Evolutionary conservation across 2,113 vertebrate genomes (phyloP).

Genomic region (Phycodurus eques): DNA sequence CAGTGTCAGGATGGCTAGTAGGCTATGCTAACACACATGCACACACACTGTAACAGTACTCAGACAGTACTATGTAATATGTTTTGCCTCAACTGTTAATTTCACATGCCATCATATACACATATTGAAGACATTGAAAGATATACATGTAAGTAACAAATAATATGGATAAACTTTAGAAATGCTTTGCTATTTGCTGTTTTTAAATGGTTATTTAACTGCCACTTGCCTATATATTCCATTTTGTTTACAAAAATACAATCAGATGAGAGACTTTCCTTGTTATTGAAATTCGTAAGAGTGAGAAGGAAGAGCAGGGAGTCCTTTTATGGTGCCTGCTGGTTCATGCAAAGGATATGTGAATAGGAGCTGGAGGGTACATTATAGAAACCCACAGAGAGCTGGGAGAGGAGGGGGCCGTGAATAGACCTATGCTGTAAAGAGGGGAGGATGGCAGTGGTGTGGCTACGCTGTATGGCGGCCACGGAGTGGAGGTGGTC

Average conservation of each 20-base stretch:
- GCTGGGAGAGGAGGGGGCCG: slow-evolving; percentile 17
- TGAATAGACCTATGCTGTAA: slow-evolving; percentile 47
- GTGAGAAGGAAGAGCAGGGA: neutral
- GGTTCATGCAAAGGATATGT: slow-evolving; percentile 31
- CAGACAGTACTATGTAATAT: neutral
- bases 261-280: neutral
- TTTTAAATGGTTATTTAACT: neutral
- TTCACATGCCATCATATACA: neutral
- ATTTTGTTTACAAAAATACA: neutral
- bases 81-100: neutral
- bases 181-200: too few species aligned
- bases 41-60: slow-evolving; percentile 11
- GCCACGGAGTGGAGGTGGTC: slow-evolving; percentile 39
- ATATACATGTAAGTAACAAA: neutral
- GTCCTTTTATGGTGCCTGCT: slow-evolving; percentile 3
- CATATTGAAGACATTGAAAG: neutral
- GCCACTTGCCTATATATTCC: neutral
- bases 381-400: slow-evolving; percentile 27
- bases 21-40: slow-evolving; percentile 33
- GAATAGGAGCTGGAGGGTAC: slow-evolving; percentile 38
- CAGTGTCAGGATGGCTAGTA: slow-evolving; percentile 44
- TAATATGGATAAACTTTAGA: too few species aligned
- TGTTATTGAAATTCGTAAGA: slow-evolving; percentile 8
- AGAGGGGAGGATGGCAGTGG: slow-evolving; percentile 20
- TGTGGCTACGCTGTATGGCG: slow-evolving; percentile 27